Evolutionary conservation across 2,888 invertebrate species (phyloP), one percentile per base, ranked within the genome.

Genomic region (Cantharis rustica): DNA sequence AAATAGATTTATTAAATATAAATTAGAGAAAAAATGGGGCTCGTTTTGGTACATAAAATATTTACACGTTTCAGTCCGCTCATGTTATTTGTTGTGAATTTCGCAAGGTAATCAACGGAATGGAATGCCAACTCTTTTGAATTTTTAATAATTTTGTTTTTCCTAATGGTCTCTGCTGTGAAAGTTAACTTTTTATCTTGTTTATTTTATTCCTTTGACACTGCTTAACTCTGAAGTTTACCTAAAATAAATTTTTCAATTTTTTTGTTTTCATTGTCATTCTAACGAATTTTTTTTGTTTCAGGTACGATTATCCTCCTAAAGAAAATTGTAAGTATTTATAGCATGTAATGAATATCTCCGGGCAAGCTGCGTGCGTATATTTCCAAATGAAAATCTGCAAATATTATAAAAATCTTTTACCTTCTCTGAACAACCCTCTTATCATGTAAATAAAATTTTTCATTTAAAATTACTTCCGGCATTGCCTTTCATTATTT

Each of bases 41-140:
- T 31, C 31, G 31, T 31, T 31, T 31, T 31, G 31, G 4, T 31
- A 31, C 31, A 31, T 31, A 13, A 31, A 31, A 31, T 31, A 63
- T 71, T 71, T 20, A 71, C 64, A 27, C 20, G 64, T 16, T 27
- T 64, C 27, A 27, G 16, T 64, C 71, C 20, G 63, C 13, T 27
- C 31, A 63, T 20, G 71, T 27, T 70, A 70, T 70, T 70, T 71
- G 71, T 71, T 63, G 71, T 64, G 71, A 64, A 64, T 61, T 70
- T 71, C 71, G 63, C 63, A 64, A 27, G 27, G 62, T 64, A 64
- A 64, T 64, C 64, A 71, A 64, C 27, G 31, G 31, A 31, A 31
- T 31, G 23, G 64, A 16, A 71, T 64, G 31, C 71, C 27, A 71
- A 61, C 64, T 71, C 20, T 16, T 27, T 27, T 64, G 27, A 71